Conservation (phyloP, 2,113 vertebrate genomes). For the Mustelus asterias region DNA sequence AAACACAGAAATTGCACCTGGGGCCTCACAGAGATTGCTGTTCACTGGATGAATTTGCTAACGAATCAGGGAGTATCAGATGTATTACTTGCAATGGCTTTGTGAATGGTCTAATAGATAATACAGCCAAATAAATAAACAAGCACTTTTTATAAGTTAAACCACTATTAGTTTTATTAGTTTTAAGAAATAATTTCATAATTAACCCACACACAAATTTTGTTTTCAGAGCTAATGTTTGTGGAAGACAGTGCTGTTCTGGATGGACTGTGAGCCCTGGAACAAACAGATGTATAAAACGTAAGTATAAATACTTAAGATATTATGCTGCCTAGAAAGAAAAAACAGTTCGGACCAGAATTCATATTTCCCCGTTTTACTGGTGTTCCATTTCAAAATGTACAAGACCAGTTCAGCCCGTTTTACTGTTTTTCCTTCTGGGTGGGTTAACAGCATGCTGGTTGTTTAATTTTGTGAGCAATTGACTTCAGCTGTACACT, state of each 20-base stretch:
- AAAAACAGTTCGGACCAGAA: no score
- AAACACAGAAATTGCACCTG: neutral
- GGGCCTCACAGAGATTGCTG: neutral
- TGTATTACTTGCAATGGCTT: neutral
- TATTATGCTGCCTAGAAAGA: neutral
- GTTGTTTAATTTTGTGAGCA: neutral
- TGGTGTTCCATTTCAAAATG: no score
- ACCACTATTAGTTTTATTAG: no score
- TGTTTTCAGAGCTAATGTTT: constrained; percentile 76
- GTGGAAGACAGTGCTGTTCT: constrained; percentile 87
- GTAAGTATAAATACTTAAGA: constrained; percentile 62
- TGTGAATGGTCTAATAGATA: neutral
- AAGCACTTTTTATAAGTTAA: neutral
- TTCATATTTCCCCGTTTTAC: no score
- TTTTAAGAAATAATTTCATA: neutral
- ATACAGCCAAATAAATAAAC: neutral
- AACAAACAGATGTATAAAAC: constrained; percentile 88
- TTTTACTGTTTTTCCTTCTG: no score
- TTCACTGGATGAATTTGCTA: neutral
- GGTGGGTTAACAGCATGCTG: neutral
- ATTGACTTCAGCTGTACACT: neutral
- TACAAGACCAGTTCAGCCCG: no score
- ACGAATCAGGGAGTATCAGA: neutral
- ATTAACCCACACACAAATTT: neutral
- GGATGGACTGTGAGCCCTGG: constrained; percentile 81